A percentile compares a stretch with the other conserved stretches of the same genome.
Evolutionary conservation across 2,888 invertebrate species (phyloP).

Genomic region (Aphrophora alni): DNA sequence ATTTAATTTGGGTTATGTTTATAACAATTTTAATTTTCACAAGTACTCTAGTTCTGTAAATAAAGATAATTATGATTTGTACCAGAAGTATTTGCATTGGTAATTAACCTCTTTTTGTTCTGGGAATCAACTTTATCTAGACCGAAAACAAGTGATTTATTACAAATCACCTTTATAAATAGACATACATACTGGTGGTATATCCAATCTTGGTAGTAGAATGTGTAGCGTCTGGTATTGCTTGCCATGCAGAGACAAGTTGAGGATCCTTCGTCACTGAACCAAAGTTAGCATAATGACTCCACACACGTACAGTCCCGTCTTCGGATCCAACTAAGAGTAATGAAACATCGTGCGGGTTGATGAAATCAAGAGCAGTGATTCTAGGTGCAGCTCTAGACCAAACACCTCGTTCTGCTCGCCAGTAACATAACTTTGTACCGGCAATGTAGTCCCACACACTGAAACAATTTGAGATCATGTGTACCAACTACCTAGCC

Average conservation of each 20-base stretch:
- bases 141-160: too few relatives aligned
- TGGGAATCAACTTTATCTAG: too few relatives aligned
- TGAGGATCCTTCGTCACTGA: conserved; percentile 58
- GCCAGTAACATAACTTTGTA: conserved; percentile 69
- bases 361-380: conserved; percentile 83
- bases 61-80: too few relatives aligned
- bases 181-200: background rate
- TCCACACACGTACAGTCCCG: conserved; percentile 78
- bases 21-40: too few relatives aligned
- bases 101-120: too few relatives aligned
- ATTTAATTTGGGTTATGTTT: too few relatives aligned
- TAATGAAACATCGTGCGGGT: conserved; percentile 81
- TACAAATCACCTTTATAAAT: too few relatives aligned
- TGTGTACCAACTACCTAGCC: conserved; percentile 31
- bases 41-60: too few relatives aligned
- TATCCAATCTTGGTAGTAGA: background rate
- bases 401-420: conserved; percentile 38
- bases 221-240: conserved; percentile 68
- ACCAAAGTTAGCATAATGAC: conserved; percentile 46
- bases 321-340: conserved; percentile 79
- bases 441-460: conserved; percentile 86
- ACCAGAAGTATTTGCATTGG: too few relatives aligned
- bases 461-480: conserved; percentile 62
- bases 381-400: conserved; percentile 65
- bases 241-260: conserved; percentile 86